Percentiles rank a stretch among this genome's conserved stretches.
These are phyloP conservation scores for Kryphioiulus occultus DNA, from an alignment of 2,888 invertebrate species.

Conservation along the genomic window DNA sequence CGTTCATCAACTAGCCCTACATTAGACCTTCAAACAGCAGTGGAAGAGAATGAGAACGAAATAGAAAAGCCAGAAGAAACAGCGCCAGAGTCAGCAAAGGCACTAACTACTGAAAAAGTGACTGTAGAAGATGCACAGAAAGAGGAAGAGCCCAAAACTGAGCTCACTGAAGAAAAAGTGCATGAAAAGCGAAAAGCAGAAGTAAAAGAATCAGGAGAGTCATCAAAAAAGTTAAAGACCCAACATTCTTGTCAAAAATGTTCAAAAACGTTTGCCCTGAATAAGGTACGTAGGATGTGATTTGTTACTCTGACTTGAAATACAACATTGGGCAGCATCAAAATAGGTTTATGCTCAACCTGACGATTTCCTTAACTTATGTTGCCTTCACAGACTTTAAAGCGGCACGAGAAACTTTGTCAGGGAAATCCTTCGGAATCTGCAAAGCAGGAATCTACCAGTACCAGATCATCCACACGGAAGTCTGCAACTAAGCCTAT, in stretches of 20 bases:
- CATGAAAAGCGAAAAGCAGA: constrained; percentile 21
- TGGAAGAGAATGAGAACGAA: neutral
- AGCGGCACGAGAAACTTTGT: neutral
- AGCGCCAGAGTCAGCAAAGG: neutral
- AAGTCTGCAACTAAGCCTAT: constrained; percentile 10
- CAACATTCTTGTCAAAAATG: constrained; percentile 20
- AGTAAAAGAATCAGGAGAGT: neutral
- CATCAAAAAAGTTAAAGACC: constrained; percentile 36
- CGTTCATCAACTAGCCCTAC: neutral
- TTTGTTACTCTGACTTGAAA: neutral
- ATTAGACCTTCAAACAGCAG: neutral
- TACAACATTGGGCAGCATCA: neutral
- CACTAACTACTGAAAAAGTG: neutral
- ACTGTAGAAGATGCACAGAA: neutral
- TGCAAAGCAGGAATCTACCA: neutral
- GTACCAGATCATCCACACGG: neutral
- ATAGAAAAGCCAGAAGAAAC: neutral
- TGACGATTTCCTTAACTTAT: neutral
- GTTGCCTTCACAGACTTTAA: constrained; percentile 37
- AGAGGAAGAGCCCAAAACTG: neutral
- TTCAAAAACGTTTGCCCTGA: neutral
- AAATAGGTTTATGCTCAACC: neutral
- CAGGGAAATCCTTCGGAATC: neutral
- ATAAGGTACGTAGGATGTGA: neutral
- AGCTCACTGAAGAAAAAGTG: neutral